Base-by-base conservation (phyloP, 2,113 vertebrate species). In the Micromys minutus region DNA sequence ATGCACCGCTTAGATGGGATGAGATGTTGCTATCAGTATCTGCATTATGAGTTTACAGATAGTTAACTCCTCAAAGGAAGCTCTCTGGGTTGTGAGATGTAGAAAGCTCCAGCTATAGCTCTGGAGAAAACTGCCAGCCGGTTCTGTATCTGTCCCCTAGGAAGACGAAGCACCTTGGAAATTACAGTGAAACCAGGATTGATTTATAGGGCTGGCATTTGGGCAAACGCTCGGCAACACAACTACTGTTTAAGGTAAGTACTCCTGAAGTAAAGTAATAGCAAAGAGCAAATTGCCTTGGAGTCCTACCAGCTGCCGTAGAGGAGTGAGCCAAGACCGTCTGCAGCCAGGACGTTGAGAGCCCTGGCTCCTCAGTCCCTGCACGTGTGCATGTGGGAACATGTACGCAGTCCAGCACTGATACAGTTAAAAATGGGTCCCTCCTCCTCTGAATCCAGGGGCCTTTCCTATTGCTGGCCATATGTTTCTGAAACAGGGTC, bases 191-290 rank as follows among this genome's bases (percentile, higher is more conserved):
- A 93, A 86, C 75, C 69, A 45, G 67, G 90, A 79, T 0, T 96
- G 96, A 97, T 93, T 76, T 87, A 86, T 63, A 72, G 65, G 84
- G 47, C 55, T 77, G 69, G 89, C 89, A 79, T 75, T 50, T 84
- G 89, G 87, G 77, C 96, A 89, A 69, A 45, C 16, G 86, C 77
- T 90, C 76, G 72, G 61, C 50, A 92, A 88, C 6, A 79, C 74
- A 71, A 87, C 90, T 72, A 19, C 63, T 93, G 74, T 81, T 90
- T 87, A 95, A 97, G 85, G 94, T 95, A 90, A 96, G 86, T 71
- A 90, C 42, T 59, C 47, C 67, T 97, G 81, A 92, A 92, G 84
- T 50, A 90, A 97, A 97, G 95, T 95, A 94, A 96, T 79, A 96
- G 95, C 77, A 90, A 47, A 83, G 80, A 93, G n/a, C 50, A 59